Conservation (phyloP, 2,113 vertebrate species). For the Apistogramma diplotaenia region DNA sequence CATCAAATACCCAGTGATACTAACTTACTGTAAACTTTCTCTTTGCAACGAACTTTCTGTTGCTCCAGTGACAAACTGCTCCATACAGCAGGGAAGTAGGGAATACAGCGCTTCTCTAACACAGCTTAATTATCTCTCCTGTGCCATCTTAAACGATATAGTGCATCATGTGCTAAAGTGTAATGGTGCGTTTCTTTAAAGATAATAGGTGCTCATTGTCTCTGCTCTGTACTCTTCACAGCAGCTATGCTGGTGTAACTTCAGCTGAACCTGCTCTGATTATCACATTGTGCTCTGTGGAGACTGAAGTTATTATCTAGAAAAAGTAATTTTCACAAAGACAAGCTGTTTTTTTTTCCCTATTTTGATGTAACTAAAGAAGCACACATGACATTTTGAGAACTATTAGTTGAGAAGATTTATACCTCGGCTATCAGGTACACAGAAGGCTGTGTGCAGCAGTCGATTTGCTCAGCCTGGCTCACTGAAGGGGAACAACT, state of each 20-base stretch:
- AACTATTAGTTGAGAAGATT: not conserved
- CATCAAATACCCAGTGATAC: conserved; percentile 3
- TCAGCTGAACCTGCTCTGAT: conserved; percentile 13
- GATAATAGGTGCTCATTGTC: conserved; percentile 60
- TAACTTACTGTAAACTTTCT: not conserved
- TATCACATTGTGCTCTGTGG: not conserved
- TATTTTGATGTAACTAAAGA: not conserved
- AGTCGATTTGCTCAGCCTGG: not conserved
- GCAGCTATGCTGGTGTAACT: conserved; percentile 6
- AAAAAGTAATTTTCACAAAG: not conserved
- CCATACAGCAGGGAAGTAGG: conserved; percentile 7
- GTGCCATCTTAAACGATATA: conserved; percentile 47
- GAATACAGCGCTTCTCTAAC: conserved; percentile 37
- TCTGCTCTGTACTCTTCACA: conserved; percentile 1
- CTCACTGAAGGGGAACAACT: no score
- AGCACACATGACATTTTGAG: no score
- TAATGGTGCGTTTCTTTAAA: conserved; percentile 64
- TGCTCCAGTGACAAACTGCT: conserved; percentile 53
- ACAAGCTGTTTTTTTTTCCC: not conserved
- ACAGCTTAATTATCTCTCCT: conserved; percentile 60
- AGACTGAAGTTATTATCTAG: not conserved
- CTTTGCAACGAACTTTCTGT: conserved; percentile 20
- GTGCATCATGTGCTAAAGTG: conserved; percentile 58
- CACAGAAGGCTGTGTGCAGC: not conserved
- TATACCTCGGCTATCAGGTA: not conserved